Conservation (phyloP, 2,888 invertebrate species). For the Papilio demoleus region DNA sequence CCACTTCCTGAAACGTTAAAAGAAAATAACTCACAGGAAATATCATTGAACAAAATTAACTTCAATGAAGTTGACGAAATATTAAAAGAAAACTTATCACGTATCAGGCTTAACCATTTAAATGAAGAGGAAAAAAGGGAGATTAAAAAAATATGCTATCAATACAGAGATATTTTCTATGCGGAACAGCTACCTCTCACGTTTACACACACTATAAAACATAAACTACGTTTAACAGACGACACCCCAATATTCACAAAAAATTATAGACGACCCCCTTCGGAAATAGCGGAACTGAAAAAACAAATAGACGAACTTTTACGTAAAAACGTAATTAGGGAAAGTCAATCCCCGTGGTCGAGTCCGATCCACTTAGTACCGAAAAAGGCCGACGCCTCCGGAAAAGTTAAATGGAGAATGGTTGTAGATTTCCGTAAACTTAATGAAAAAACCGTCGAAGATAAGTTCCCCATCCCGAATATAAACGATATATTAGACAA, state of each 20-base stretch:
- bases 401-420: constrained; percentile 9
- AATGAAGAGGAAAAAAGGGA: neutral
- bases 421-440: neutral
- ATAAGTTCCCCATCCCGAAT: neutral
- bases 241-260: constrained; percentile 2
- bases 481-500: neutral
- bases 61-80: neutral
- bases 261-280: constrained; percentile 22
- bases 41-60: neutral
- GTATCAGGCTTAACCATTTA: neutral
- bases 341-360: constrained; percentile 1
- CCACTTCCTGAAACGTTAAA: no score
- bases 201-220: constrained; percentile 12
- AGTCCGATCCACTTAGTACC: constrained; percentile 1
- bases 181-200: constrained; percentile 3
- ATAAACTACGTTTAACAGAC: constrained; percentile 12
- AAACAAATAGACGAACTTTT: constrained; percentile 41
- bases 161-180: constrained; percentile 6
- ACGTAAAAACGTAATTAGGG: neutral
- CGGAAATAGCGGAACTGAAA: constrained; percentile 34
- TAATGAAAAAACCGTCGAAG: neutral
- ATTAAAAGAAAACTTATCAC: neutral
- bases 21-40: neutral
- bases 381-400: constrained; percentile 3
- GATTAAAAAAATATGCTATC: neutral